Percentiles rank a stretch among this genome's conserved stretches.
Evolutionary conservation across 1,140 invertebrate species (phyloP).

Genomic region (Melipona quadrifasciata): DNA sequence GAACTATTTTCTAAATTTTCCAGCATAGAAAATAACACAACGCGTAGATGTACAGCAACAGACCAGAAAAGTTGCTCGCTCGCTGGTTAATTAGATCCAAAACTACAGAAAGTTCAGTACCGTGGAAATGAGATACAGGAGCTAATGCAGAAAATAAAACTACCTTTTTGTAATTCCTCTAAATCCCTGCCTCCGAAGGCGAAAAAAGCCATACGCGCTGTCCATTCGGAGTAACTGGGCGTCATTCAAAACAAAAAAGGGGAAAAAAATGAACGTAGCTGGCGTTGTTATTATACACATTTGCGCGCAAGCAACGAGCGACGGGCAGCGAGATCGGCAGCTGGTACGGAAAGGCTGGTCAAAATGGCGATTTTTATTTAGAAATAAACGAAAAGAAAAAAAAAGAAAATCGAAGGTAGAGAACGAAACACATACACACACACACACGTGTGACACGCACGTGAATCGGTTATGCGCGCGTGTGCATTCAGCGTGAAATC

Average conservation of each 20-base stretch:
- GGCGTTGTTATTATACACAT: not conserved
- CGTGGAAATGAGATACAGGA: too few species aligned
- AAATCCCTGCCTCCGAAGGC: not conserved
- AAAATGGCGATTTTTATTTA: slow-evolving; percentile 31
- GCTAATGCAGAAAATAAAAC: too few species aligned
- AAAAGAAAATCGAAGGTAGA: too few species aligned
- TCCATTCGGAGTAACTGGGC: not conserved
- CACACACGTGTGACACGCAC: slow-evolving; percentile 1
- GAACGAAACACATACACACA: not conserved
- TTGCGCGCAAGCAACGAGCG: not conserved
- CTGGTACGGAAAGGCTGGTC: not conserved
- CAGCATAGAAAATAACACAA: too few species aligned
- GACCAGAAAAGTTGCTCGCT: too few species aligned
- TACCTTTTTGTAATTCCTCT: too few species aligned
- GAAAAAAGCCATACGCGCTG: not conserved
- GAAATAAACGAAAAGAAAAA: not conserved
- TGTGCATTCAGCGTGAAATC: slow-evolving; percentile 33
- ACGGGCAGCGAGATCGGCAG: not conserved
- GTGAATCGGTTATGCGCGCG: not conserved
- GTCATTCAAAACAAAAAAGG: not conserved
- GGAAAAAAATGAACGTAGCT: not conserved
- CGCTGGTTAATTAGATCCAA: too few species aligned
- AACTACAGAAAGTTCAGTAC: too few species aligned
- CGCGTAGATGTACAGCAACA: too few species aligned
- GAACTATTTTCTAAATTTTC: not conserved